These are phyloP conservation scores for Daubentonia madagascariensis DNA, from an alignment of 2,113 vertebrate genomes.

Conservation along the genomic window DNA sequence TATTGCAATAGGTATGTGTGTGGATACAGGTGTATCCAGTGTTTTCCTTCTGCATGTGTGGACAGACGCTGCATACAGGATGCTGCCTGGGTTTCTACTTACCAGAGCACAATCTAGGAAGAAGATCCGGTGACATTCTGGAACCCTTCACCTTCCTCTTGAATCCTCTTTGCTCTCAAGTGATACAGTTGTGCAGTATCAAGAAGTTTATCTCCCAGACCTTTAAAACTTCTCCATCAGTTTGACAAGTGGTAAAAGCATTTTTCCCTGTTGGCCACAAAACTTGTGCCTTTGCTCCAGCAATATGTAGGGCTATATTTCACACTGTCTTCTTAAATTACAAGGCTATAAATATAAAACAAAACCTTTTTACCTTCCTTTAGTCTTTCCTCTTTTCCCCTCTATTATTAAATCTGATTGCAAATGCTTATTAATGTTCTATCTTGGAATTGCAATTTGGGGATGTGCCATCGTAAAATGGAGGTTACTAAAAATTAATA, in stretches of 20 bases:
- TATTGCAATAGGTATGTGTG: fast-evolving
- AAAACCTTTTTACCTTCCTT: not conserved
- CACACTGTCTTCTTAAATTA: not conserved
- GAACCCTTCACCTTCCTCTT: not conserved
- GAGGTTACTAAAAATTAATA: not conserved
- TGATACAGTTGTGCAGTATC: fast-evolving
- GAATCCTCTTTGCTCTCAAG: not conserved
- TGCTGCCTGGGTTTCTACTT: too few relatives aligned
- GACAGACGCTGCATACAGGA: not conserved
- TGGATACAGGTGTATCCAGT: not conserved
- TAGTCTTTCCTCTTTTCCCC: not conserved
- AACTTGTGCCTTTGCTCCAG: fast-evolving
- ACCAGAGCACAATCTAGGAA: not conserved
- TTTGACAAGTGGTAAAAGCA: not conserved
- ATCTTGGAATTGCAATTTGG: not conserved
- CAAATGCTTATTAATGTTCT: not conserved
- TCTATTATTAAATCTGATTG: not conserved
- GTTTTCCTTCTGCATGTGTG: not conserved
- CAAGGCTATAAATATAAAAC: not conserved
- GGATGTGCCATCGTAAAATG: not conserved
- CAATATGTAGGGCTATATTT: fast-evolving
- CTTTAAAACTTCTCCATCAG: not conserved
- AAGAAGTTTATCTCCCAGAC: not conserved
- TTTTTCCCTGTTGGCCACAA: not conserved
- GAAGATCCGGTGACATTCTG: not conserved